Conservation (phyloP, 1,140 invertebrate species). For the Helicorthomorpha holstii region DNA sequence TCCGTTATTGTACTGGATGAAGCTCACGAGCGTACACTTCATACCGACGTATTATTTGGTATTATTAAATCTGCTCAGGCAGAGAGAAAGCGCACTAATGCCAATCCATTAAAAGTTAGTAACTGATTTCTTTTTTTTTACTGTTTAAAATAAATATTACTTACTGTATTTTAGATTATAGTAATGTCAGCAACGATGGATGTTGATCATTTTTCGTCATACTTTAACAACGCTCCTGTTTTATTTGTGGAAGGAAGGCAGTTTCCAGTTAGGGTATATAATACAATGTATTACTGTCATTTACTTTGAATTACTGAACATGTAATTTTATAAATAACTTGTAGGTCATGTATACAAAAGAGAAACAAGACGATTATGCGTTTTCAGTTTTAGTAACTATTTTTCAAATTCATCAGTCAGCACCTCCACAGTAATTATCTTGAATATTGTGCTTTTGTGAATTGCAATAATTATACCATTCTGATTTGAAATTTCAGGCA, state of each 20-base stretch:
- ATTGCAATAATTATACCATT: constrained; percentile 3
- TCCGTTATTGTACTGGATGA: constrained; percentile 85
- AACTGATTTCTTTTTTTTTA: not conserved
- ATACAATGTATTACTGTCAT: not conserved
- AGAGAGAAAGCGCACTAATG: constrained; percentile 35
- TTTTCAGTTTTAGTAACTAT: constrained; percentile 56
- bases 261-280: constrained; percentile 46
- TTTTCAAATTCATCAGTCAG: constrained; percentile 74
- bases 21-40: constrained; percentile 89
- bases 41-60: constrained; percentile 82
- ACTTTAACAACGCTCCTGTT: constrained; percentile 70
- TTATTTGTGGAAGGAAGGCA: constrained; percentile 80
- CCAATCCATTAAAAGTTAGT: constrained; percentile 11
- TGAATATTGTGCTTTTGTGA: constrained; percentile 1
- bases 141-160: not conserved
- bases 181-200: constrained; percentile 94
- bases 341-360: constrained; percentile 53
- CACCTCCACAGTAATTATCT: constrained; percentile 52
- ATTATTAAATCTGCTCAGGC: constrained; percentile 62
- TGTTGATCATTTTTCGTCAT: constrained; percentile 76
- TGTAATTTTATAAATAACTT: constrained; percentile 6
- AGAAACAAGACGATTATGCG: constrained; percentile 68
- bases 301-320: not conserved
- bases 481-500: constrained; percentile 28
- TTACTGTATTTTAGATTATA: constrained; percentile 36